Percentiles rank a stretch among this genome's conserved stretches.
phyloP scores from a whole-genome alignment of 2,797 vertebrate species.

The Smutsia gigantea region DNA sequence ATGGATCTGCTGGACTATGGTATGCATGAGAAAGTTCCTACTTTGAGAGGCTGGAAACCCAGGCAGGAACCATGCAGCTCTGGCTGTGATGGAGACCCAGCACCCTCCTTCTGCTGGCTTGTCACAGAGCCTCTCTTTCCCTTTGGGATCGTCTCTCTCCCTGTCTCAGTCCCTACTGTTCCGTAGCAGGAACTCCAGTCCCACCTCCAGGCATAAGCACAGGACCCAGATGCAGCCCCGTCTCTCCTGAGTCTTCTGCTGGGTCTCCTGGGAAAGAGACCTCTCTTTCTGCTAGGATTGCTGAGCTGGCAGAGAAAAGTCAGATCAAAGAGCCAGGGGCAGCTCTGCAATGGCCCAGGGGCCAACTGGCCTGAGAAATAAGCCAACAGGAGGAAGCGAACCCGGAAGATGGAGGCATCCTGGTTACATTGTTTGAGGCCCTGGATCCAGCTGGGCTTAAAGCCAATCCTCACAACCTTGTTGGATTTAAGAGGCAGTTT shows the following conservation, averaged over 20 bases:
- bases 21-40: not conserved
- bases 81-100: too few species aligned
- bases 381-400: not conserved
- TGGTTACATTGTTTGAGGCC: too few species aligned
- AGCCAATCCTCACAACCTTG: not conserved
- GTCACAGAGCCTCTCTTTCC: not conserved
- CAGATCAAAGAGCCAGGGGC: not conserved
- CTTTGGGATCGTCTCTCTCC: too few species aligned
- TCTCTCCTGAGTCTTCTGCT: not conserved
- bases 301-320: not conserved
- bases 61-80: not conserved
- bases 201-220: not conserved
- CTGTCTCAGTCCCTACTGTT: not conserved
- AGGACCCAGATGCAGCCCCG: not conserved
- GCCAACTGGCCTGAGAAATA: not conserved
- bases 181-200: not conserved
- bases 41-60: not conserved
- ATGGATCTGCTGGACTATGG: not conserved
- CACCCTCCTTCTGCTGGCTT: rapidly evolving
- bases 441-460: not conserved
- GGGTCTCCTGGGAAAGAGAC: not conserved
- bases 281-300: not conserved
- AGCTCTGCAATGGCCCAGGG: not conserved
- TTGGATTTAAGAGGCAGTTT: not conserved
- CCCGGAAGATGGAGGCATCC: not conserved